A percentile compares a stretch with the other conserved stretches of the same genome.
Evolutionary conservation across 2,888 invertebrate genomes (phyloP).

Genomic region (Zonitis immaculata): DNA sequence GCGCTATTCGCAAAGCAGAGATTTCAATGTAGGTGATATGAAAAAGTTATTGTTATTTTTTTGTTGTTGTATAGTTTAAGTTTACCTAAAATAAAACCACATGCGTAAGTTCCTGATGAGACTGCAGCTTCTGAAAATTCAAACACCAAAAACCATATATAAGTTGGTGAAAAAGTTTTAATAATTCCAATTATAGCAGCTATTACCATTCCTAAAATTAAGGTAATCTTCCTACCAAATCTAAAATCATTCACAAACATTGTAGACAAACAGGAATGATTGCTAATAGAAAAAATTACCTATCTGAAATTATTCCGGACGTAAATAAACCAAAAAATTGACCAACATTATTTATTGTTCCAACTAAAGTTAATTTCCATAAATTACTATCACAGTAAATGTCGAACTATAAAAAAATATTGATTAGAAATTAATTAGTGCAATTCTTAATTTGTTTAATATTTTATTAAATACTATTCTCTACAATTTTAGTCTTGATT

Average conservation of each 20-base stretch:
- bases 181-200: slow-evolving; percentile 63
- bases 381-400: slow-evolving; percentile 60
- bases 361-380: slow-evolving; percentile 70
- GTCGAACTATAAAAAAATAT: no score
- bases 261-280: no score
- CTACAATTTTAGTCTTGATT: no score
- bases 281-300: no score
- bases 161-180: slow-evolving; percentile 64
- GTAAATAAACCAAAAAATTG: slow-evolving; percentile 68
- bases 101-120: slow-evolving; percentile 66
- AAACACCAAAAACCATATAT: slow-evolving; percentile 63
- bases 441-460: no score
- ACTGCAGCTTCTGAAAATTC: slow-evolving; percentile 69
- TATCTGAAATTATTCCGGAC: slow-evolving; percentile 61
- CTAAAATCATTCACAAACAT: no score
- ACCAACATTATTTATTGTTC: slow-evolving; percentile 69
- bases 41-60: no score
- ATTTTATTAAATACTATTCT: no score
- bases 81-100: slow-evolving; percentile 67
- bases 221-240: slow-evolving; percentile 58
- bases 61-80: no score
- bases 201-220: slow-evolving; percentile 56
- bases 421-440: no score
- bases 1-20: no score
- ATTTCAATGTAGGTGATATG: no score